Base-by-base conservation (phyloP, 2,888 invertebrate genomes). In the Sinelater perroti region DNA sequence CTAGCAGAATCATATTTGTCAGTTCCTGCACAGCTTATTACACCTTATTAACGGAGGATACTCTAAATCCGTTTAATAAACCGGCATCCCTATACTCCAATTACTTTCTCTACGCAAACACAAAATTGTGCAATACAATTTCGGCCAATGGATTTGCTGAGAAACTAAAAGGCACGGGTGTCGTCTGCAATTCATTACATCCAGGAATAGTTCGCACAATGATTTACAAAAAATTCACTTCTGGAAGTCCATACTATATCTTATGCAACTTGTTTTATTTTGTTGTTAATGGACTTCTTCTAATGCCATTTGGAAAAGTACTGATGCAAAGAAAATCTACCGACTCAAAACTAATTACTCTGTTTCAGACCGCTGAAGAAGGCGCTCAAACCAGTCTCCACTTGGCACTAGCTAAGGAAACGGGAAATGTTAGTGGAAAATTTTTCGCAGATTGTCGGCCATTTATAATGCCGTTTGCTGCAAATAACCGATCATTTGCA, bases 341-440 rank as follows among this genome's bases (percentile, higher is more conserved):
- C n/a, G n/a, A n/a, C n/a, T n/a, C n/a, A n/a, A n/a, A n/a, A 2
- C n/a, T 28, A 3, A n/a, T 14, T 30, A 16, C 6, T 35, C 8
- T 33, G 8, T 90, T 88, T 71, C 89, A 92, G 80, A 88, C 85
- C 0, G 83, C 88, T 0, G 82, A 83, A 62, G 87, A 93, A 73
- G 94, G 93, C 2, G 90, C 91, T 1, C 93, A 93, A 75, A 93
- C 93, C 0, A 81, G 87, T 0, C 84, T 93, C 13, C 86, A 90
- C 76, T 75, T 91, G 66, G 89, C 93, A 0, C 85, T 89, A 0
- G 87, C 92, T 8, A 89, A 91, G 55, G 87, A 87, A 56, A 75
- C 92, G n/a, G 82, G 84, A 59, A 85, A 84, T 38, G 82, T 88
- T 0, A 83, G 80, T 13, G 93, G 93, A 31, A 88, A 90, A 79